A percentile compares a stretch with the other conserved stretches of the same genome.
These are phyloP conservation scores for Ernsta delagoae DNA, from an alignment of 2,888 invertebrate genomes.

Conservation along the genomic window DNA sequence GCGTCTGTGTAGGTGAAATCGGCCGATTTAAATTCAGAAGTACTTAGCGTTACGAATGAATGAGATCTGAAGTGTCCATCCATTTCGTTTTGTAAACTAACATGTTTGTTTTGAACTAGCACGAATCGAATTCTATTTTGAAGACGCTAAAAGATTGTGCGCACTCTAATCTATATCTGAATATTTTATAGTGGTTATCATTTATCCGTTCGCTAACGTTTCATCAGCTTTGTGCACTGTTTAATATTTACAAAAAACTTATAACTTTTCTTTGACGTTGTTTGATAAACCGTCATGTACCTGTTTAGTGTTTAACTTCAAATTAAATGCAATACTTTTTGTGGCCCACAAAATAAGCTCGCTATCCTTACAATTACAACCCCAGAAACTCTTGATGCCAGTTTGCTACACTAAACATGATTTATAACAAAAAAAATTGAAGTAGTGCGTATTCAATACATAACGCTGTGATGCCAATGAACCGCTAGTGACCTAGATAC, in stretches of 20 bases:
- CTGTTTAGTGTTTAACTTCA: too few species aligned
- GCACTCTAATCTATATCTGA: neutral
- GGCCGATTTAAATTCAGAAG: slow-evolving; percentile 18
- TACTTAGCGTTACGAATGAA: slow-evolving; percentile 3
- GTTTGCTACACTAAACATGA: too few species aligned
- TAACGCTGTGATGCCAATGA: neutral
- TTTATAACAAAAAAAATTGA: too few species aligned
- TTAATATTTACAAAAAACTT: too few species aligned
- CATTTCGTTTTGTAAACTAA: slow-evolving; percentile 16
- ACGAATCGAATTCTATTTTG: slow-evolving; percentile 10
- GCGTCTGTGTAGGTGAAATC: slow-evolving; percentile 17
- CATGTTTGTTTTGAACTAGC: slow-evolving; percentile 11
- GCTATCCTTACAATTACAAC: too few species aligned
- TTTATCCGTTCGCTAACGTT: neutral
- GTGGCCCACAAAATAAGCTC: too few species aligned
- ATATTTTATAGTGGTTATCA: neutral
- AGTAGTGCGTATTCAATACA: neutral
- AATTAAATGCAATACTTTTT: too few species aligned
- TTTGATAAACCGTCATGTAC: too few species aligned
- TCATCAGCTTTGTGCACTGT: too few species aligned
- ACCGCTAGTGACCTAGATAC: neutral
- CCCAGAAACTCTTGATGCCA: too few species aligned
- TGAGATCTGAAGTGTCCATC: slow-evolving; percentile 5
- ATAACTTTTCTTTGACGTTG: too few species aligned
- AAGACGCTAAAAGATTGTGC: neutral